Percentiles rank a stretch among this genome's conserved stretches.
Evolutionary conservation across 2,888 invertebrate genomes (phyloP).

Genomic region (Tachina lurida): DNA sequence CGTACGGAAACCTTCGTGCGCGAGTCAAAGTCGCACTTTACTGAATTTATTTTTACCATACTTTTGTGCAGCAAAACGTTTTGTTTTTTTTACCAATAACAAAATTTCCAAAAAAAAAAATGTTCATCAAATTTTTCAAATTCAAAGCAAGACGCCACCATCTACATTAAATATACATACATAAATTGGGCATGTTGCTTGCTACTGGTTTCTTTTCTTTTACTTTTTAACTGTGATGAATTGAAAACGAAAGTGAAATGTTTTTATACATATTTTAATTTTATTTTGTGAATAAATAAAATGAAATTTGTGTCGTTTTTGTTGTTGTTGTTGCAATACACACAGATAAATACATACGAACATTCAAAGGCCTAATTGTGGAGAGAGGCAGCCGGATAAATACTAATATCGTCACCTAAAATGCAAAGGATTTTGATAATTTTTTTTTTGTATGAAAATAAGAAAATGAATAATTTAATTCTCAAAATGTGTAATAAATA

Average conservation of each 20-base stretch:
- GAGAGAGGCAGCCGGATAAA: neutral
- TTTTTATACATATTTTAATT: conserved; percentile 35
- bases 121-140: conserved; percentile 33
- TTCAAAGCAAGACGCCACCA: conserved; percentile 24
- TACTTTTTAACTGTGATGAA: conserved; percentile 40
- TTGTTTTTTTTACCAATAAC: neutral
- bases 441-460: too few species aligned
- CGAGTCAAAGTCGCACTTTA: too few species aligned
- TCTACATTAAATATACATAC: neutral
- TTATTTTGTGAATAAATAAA: conserved; percentile 55
- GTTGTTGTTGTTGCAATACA: conserved; percentile 60
- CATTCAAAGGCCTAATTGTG: conserved; percentile 58
- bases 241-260: conserved; percentile 71
- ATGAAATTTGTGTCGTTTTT: conserved; percentile 66
- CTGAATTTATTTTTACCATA: too few species aligned
- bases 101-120: conserved; percentile 19
- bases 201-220: conserved; percentile 36
- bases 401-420: too few species aligned
- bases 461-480: too few species aligned
- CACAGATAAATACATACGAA: conserved; percentile 3
- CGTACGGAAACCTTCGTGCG: too few species aligned
- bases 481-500: too few species aligned
- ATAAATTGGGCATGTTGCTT: conserved; percentile 39
- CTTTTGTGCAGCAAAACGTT: neutral
- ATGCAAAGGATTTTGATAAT: too few species aligned